phyloP scores from a whole-genome alignment of 2,797 vertebrate genomes.

The Tadarida brasiliensis region DNA sequence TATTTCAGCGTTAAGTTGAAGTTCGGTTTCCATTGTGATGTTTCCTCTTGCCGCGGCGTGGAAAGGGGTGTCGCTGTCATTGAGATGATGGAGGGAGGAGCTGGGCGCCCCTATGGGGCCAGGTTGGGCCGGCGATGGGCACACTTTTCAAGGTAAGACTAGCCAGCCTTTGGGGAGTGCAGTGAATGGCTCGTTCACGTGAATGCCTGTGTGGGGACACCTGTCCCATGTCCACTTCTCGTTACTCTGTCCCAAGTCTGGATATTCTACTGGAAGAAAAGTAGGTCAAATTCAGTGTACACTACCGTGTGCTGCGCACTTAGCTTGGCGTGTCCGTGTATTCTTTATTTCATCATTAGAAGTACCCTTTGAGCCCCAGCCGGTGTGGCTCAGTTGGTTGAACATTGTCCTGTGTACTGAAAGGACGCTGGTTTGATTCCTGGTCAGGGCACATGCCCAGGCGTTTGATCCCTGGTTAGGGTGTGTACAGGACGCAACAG shows the following conservation, averaged over 20 bases:
- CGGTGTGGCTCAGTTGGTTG: too few relatives aligned
- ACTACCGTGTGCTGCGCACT: background rate
- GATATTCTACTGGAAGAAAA: background rate
- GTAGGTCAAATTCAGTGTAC: background rate
- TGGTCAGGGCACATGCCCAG: too few relatives aligned
- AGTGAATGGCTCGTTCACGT: background rate
- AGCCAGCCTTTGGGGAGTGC: background rate
- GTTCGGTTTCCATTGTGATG: background rate
- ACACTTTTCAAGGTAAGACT: background rate
- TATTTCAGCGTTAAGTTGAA: background rate
- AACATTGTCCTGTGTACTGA: too few relatives aligned
- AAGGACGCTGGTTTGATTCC: too few relatives aligned
- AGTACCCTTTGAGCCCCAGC: background rate
- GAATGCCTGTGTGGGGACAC: background rate
- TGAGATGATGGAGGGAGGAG: background rate
- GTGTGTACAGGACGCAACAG: too few relatives aligned
- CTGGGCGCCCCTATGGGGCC: background rate
- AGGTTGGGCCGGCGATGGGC: background rate
- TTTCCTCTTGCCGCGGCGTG: background rate
- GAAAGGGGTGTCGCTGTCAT: background rate
- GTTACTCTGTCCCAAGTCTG: background rate
- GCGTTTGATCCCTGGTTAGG: too few relatives aligned
- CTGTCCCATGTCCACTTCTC: background rate
- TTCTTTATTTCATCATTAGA: background rate
- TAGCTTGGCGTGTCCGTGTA: background rate